These are phyloP conservation scores for Octopus sinensis DNA, from an alignment of 1,140 invertebrate species.

Conservation along the genomic window DNA sequence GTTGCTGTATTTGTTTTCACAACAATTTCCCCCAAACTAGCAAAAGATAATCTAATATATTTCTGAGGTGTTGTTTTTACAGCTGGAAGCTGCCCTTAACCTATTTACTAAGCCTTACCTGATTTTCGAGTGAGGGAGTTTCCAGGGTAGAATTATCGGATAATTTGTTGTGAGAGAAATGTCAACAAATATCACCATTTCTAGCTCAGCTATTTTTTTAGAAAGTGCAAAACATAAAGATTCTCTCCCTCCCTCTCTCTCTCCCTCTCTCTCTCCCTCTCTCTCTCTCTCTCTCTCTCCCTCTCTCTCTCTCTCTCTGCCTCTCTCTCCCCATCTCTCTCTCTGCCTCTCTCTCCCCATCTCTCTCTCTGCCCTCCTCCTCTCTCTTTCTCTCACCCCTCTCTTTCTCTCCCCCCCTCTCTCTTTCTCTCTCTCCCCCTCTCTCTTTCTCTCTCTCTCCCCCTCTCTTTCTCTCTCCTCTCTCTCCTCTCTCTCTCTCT, in stretches of 20 bases:
- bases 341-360: neutral
- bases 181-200: too few species aligned
- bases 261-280: neutral
- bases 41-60: too few species aligned
- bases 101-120: too few species aligned
- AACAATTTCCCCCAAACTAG: too few species aligned
- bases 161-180: too few species aligned
- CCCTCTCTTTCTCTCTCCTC: neutral
- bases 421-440: neutral
- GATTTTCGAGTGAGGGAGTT: too few species aligned
- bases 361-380: neutral
- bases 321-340: neutral
- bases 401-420: neutral
- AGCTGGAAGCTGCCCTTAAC: too few species aligned
- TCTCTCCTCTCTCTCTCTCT: neutral
- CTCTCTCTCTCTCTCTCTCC: neutral
- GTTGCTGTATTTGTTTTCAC: too few species aligned
- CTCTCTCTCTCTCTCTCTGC: neutral
- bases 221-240: too few species aligned
- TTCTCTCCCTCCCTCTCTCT: neutral
- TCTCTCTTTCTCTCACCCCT: neutral
- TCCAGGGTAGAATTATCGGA: too few species aligned
- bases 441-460: neutral
- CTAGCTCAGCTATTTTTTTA: too few species aligned
- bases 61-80: too few species aligned